These are phyloP conservation scores for Ammodytes marinus DNA, from an alignment of 2,113 vertebrate species.

Conservation along the genomic window DNA sequence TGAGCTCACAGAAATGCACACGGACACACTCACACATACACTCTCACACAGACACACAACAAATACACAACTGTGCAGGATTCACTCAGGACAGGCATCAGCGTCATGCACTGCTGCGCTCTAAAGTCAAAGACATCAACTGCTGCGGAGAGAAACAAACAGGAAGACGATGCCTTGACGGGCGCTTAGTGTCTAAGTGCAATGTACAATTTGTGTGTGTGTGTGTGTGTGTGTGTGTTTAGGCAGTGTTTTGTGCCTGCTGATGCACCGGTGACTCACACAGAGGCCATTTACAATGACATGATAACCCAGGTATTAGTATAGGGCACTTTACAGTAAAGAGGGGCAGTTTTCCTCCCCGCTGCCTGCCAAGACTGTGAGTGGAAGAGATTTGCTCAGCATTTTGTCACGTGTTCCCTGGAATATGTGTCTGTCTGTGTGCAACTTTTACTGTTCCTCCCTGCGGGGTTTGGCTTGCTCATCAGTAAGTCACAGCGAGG, in stretches of 20 bases:
- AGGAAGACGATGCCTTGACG: conserved; percentile 44
- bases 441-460: neutral
- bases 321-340: conserved; percentile 28
- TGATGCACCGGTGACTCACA: conserved; percentile 42
- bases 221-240: conserved; percentile 8
- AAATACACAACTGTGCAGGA: neutral
- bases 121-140: conserved; percentile 46
- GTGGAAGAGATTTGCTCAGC: conserved; percentile 1
- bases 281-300: conserved; percentile 27
- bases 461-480: conserved; percentile 38
- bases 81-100: conserved; percentile 48
- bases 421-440: neutral
- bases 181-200: conserved; percentile 47
- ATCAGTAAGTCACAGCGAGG: conserved; percentile 25
- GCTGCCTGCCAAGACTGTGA: conserved; percentile 1
- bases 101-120: conserved; percentile 39
- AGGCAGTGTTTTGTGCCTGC: neutral
- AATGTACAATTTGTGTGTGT: conserved; percentile 3
- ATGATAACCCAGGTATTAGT: conserved; percentile 12
- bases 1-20: conserved; percentile 59
- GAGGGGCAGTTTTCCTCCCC: conserved; percentile 14
- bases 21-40: neutral
- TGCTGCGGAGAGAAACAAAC: conserved; percentile 31
- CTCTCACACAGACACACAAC: conserved; percentile 6
- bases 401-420: neutral